phyloP scores from a whole-genome alignment of 2,888 invertebrate genomes.

The Copidosoma aretas region DNA sequence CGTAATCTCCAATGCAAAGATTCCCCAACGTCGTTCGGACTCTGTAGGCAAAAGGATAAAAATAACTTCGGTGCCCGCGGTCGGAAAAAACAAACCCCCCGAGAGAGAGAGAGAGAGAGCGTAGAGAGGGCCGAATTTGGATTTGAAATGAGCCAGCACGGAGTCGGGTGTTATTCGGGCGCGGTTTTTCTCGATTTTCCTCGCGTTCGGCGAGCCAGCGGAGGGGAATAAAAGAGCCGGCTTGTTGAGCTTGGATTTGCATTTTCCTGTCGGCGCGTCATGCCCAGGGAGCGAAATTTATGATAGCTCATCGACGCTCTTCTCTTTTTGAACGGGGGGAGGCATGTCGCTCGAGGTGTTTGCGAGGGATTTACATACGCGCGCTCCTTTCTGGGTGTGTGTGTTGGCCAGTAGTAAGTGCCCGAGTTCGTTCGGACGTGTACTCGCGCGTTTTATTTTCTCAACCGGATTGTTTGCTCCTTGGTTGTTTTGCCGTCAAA shows the following conservation, averaged over 20 bases:
- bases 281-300: slow-evolving; percentile 26
- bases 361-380: not conserved
- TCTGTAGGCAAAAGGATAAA: not conserved
- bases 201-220: not conserved
- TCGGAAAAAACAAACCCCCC: too few relatives aligned
- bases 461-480: not conserved
- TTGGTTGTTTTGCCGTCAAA: too few relatives aligned
- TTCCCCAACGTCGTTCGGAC: too few relatives aligned
- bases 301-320: slow-evolving; percentile 22
- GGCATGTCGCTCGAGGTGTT: slow-evolving; percentile 9
- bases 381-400: not conserved
- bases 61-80: slow-evolving; percentile 15
- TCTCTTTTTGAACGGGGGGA: not conserved
- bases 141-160: slow-evolving; percentile 20
- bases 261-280: slow-evolving; percentile 31
- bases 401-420: slow-evolving; percentile 9
- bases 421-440: slow-evolving; percentile 8
- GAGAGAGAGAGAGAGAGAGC: not conserved
- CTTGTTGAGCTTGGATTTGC: slow-evolving; percentile 35
- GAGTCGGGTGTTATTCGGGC: not conserved
- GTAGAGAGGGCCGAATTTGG: slow-evolving; percentile 11
- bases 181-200: slow-evolving; percentile 5
- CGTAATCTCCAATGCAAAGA: too few relatives aligned
- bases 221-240: slow-evolving; percentile 13
- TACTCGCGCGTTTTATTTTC: not conserved